A percentile compares a stretch with the other conserved stretches of the same genome.
phyloP scores from a whole-genome alignment of 2,797 vertebrate species.

The Cyprinodon diabolis region DNA sequence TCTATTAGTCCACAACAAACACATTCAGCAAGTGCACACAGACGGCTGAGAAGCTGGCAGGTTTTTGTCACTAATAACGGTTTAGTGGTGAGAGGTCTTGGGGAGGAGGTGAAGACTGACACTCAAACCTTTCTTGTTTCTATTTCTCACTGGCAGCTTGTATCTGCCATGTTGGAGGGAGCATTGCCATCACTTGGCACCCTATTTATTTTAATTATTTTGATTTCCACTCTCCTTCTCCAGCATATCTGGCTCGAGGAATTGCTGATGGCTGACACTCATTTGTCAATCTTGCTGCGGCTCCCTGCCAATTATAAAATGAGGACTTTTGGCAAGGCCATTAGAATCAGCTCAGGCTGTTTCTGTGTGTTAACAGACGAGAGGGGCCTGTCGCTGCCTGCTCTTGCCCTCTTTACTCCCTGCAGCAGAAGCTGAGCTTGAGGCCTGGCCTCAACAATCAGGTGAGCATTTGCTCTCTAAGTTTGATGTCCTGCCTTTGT shows the following conservation, averaged over 20 bases:
- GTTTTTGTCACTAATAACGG: slow-evolving; percentile 68
- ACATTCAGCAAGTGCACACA: slow-evolving; percentile 5
- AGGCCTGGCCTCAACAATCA: slow-evolving; percentile 30
- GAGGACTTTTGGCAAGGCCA: slow-evolving; percentile 79
- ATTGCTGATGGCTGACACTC: slow-evolving; percentile 80
- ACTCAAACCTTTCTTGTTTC: slow-evolving; percentile 38
- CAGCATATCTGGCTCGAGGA: slow-evolving; percentile 69
- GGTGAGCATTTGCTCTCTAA: slow-evolving; percentile 37
- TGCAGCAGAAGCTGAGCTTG: slow-evolving; percentile 13
- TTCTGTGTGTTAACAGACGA: slow-evolving; percentile 68
- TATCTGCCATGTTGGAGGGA: slow-evolving; percentile 66
- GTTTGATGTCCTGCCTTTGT: slow-evolving; percentile 53
- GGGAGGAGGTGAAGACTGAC: slow-evolving; percentile 65
- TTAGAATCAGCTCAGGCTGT: slow-evolving; percentile 73
- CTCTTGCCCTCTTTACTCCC: slow-evolving; percentile 34
- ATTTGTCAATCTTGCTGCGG: slow-evolving; percentile 78
- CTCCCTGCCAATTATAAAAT: slow-evolving; percentile 82
- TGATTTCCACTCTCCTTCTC: slow-evolving; percentile 72
- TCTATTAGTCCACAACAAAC: slow-evolving; percentile 21
- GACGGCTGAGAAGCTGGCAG: slow-evolving; percentile 50
- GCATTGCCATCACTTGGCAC: slow-evolving; percentile 68
- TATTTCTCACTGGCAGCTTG: slow-evolving; percentile 50
- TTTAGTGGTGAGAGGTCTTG: slow-evolving; percentile 65
- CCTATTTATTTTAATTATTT: slow-evolving; percentile 87
- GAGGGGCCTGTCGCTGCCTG: slow-evolving; percentile 34